Percentiles rank a stretch among this genome's conserved stretches.
Conservation (phyloP, 2,797 vertebrate genomes). For the Xiphophorus birchmanni region DNA sequence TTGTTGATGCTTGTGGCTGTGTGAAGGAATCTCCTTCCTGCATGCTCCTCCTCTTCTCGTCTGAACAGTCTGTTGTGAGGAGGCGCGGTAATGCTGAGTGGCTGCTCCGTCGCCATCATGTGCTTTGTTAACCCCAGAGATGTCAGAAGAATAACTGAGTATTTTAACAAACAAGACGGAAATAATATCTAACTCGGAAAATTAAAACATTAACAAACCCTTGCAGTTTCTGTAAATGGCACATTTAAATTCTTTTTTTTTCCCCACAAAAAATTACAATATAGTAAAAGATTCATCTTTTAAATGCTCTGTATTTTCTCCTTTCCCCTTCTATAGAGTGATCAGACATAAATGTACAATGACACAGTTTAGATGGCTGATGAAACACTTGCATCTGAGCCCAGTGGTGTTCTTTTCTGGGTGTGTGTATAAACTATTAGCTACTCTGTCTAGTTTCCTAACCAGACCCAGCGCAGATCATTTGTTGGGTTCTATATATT, state of each 20-base stretch:
- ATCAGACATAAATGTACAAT: conserved; percentile 48
- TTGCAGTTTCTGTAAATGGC: conserved; percentile 48
- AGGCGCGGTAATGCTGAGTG: conserved; percentile 68
- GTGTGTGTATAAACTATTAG: conserved; percentile 51
- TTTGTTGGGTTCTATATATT: conserved; percentile 25
- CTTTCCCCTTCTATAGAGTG: conserved; percentile 28
- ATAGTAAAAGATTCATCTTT: conserved; percentile 37
- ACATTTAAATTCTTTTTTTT: conserved; percentile 27
- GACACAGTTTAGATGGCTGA: conserved; percentile 45
- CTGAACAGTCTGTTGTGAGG: conserved; percentile 24
- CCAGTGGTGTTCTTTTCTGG: conserved; percentile 41
- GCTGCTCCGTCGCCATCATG: conserved; percentile 55
- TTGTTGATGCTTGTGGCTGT: conserved; percentile 29
- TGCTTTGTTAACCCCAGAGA: conserved; percentile 67
- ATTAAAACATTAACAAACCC: conserved; percentile 36
- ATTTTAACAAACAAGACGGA: conserved; percentile 37
- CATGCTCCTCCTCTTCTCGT: conserved; percentile 19
- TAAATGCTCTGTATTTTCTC: conserved; percentile 56
- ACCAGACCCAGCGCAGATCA: conserved; percentile 34
- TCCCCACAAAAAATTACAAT: not conserved
- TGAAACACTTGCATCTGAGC: conserved; percentile 56
- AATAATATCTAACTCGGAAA: conserved; percentile 30
- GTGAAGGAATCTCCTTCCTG: conserved; percentile 30
- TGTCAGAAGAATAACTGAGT: conserved; percentile 43
- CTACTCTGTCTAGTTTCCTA: conserved; percentile 63